These are phyloP conservation scores for Labroides dimidiatus DNA, from an alignment of 2,797 vertebrate species.

Conservation along the genomic window DNA sequence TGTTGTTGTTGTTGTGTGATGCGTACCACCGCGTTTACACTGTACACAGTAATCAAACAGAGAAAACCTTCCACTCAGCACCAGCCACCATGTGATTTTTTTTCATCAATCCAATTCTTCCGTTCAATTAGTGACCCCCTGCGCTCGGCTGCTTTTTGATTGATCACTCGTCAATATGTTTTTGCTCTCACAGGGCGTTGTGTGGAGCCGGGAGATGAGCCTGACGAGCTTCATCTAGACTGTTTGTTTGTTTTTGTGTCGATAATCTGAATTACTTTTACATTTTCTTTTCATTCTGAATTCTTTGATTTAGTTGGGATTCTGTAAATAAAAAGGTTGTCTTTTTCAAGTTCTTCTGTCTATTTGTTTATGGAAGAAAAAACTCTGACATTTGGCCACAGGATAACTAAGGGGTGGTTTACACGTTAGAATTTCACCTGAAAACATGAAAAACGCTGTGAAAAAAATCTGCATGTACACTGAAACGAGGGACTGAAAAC, in stretches of 20 bases:
- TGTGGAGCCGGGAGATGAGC: constrained; percentile 8
- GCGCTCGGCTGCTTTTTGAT: constrained; percentile 57
- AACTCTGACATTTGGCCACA: too few relatives aligned
- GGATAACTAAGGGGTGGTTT: too few relatives aligned
- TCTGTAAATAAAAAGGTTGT: background rate
- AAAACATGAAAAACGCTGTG: too few relatives aligned
- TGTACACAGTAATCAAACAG: constrained; percentile 33
- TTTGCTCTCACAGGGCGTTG: constrained; percentile 41
- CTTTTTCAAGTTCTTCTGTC: background rate
- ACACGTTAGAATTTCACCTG: too few relatives aligned
- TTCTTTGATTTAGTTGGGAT: background rate
- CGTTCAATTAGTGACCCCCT: constrained; percentile 69
- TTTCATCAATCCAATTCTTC: constrained; percentile 63
- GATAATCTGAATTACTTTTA: constrained; percentile 16
- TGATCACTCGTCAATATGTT: constrained; percentile 67
- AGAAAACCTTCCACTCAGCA: constrained; percentile 47
- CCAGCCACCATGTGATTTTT: constrained; percentile 24
- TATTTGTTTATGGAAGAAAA: background rate
- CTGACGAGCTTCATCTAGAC: constrained; percentile 32
- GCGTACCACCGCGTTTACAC: constrained; percentile 36
- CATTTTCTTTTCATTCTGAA: background rate
- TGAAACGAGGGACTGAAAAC: too few relatives aligned
- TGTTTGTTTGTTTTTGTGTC: constrained; percentile 1
- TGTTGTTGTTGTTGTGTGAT: constrained; percentile 4
- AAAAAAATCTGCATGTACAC: too few relatives aligned